Evolutionary conservation across 1,140 invertebrate genomes (phyloP).

Genomic region (Habropoda laboriosa): DNA sequence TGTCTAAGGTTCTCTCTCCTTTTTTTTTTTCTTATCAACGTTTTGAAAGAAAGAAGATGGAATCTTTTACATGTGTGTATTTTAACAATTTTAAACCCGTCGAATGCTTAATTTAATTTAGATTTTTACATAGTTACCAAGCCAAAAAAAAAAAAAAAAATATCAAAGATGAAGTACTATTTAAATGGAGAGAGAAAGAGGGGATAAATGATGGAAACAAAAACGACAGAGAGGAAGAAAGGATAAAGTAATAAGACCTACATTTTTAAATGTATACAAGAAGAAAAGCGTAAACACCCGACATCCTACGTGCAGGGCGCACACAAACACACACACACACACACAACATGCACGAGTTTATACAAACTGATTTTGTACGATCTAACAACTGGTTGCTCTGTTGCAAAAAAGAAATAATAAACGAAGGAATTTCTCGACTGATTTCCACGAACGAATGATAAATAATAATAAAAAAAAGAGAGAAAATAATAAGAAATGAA

Average conservation of each 20-base stretch:
- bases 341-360: constrained; percentile 37
- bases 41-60: background rate
- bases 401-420: constrained; percentile 4
- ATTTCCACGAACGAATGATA: constrained; percentile 36
- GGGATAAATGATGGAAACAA: constrained; percentile 28
- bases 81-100: constrained; percentile 14
- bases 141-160: constrained; percentile 76
- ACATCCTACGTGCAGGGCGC: constrained; percentile 40
- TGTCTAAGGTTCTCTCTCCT: background rate
- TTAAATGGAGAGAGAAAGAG: constrained; percentile 47
- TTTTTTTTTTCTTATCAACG: background rate
- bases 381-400: constrained; percentile 43
- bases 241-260: constrained; percentile 41
- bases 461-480: background rate
- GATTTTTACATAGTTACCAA: constrained; percentile 76
- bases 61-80: background rate
- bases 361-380: constrained; percentile 52
- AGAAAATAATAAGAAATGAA: no score
- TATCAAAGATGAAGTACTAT: no score
- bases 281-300: constrained; percentile 29
- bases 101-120: constrained; percentile 72
- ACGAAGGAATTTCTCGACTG: constrained; percentile 1
- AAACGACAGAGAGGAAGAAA: background rate
- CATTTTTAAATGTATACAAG: constrained; percentile 45
- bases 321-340: no score